phyloP scores from a whole-genome alignment of 2,113 vertebrate species.

The Mandrillus leucophaeus region DNA sequence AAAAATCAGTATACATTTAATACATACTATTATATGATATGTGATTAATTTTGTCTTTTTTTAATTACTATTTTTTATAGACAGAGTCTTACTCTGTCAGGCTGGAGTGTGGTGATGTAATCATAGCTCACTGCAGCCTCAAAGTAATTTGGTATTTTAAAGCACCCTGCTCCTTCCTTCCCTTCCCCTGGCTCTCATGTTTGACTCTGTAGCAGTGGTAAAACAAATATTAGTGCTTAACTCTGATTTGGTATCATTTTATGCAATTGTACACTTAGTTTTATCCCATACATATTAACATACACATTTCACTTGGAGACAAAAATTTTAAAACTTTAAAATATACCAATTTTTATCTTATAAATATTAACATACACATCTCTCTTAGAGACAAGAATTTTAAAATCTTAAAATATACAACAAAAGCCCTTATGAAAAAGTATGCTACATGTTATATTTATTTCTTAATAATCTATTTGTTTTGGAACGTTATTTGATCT shows the following conservation, averaged over 20 bases:
- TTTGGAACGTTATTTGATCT: background rate
- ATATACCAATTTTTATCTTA: background rate
- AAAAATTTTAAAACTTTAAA: background rate
- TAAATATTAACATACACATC: background rate
- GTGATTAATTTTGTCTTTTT: background rate
- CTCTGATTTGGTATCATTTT: background rate
- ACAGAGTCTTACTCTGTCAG: too few relatives aligned
- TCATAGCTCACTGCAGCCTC: background rate
- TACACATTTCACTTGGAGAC: background rate
- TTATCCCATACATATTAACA: background rate
- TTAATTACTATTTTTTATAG: background rate
- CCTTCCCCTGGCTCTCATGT: background rate
- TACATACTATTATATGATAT: background rate
- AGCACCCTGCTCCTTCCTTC: background rate
- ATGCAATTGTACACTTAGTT: background rate
- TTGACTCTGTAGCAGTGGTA: background rate
- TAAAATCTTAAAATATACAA: background rate
- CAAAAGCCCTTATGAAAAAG: background rate
- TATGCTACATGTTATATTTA: background rate
- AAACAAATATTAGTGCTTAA: background rate
- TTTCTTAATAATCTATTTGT: background rate
- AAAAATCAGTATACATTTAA: background rate
- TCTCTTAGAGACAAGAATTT: background rate
- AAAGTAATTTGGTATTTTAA: background rate
- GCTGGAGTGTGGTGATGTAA: too few relatives aligned